Percentiles rank a stretch among this genome's conserved stretches.
Evolutionary conservation across 2,113 vertebrate genomes (phyloP).

Genomic region (Centropus unirufus): DNA sequence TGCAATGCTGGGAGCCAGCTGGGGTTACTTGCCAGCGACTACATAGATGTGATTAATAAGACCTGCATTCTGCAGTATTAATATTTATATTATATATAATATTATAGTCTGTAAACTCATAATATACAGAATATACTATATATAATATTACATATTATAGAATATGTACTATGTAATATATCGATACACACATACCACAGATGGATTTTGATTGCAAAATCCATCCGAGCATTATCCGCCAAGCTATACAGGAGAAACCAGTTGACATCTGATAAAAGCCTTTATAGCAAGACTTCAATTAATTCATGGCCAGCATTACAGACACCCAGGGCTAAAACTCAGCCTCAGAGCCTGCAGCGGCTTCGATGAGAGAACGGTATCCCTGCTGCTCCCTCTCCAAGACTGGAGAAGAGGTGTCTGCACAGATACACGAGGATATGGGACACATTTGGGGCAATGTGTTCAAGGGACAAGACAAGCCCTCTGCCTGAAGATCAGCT

Average conservation of each 20-base stretch:
- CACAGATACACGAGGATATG: not conserved
- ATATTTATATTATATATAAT: constrained; percentile 4
- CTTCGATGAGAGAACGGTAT: not conserved
- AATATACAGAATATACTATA: not conserved
- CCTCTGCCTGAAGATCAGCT: not conserved
- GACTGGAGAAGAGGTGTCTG: fast-evolving
- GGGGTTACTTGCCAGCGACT: not conserved
- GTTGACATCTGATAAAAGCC: not conserved
- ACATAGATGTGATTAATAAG: not conserved
- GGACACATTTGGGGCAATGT: not conserved
- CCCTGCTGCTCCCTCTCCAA: not conserved
- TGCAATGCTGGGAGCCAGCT: not conserved
- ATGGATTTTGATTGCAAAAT: constrained; percentile 45
- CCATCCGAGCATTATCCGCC: not conserved
- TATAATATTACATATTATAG: not conserved
- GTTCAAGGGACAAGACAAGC: not conserved
- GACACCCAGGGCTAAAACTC: not conserved
- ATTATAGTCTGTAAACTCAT: not conserved
- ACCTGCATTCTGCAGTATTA: not conserved
- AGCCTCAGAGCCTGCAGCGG: not conserved
- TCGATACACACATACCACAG: not conserved
- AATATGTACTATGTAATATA: not conserved
- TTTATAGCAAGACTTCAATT: not conserved
- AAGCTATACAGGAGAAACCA: not conserved
- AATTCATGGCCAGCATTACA: fast-evolving